Base-by-base conservation (phyloP, 35 echinoderm and acorn worm species). In the Apostichopus californicus region DNA sequence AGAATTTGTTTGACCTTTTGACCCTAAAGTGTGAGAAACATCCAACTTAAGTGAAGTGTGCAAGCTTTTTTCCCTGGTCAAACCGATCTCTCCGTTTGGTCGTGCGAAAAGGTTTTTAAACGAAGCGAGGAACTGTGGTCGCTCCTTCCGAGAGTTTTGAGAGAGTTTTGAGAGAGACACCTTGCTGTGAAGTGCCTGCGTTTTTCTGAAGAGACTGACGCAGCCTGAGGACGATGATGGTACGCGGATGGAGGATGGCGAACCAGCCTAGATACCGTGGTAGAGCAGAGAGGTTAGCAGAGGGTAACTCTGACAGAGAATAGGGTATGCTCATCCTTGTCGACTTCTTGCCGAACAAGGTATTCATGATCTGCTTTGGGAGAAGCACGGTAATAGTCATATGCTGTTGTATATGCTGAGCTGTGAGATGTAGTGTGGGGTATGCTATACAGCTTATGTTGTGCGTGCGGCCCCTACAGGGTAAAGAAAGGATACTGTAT, bases 1-100 rank as follows among this genome's bases (percentile, higher is more conserved):
- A 6, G 53, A 54, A 56, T 34, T 54, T 54, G 11, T 12, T 54
- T 83, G 5, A 20, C 54, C 52, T 20, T 57, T 83, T 83, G 28
- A n/a, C 80, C 80, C 56, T 17, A 83, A 83, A 83, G 56, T 55
- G 17, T 83, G 80, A 83, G 56, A 80, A 26, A 54, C 28, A 83
- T 54, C 80, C 80, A 75, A 75, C 11, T 75, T 75, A 75, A 75
- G n/a, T 75, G 71, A 75, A 75, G 71, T 75, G 71, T 75, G 17
- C 71, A 75, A 75, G 71, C 71, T 20, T 75, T 75, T 75, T 46
- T 46, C 34, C 17, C 14, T 61, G 17, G 71, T 75, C 71, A 6
- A 75, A 20, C 71, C 24, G n/a, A 75, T 75, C 18, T 75, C n/a
- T 75, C 71, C 24, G 21, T 75, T 75, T 75, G 71, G 71, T 75